Conservation (phyloP, 37 sponge, comb jelly and placozoan genomes). For the Halichondria panicea region DNA sequence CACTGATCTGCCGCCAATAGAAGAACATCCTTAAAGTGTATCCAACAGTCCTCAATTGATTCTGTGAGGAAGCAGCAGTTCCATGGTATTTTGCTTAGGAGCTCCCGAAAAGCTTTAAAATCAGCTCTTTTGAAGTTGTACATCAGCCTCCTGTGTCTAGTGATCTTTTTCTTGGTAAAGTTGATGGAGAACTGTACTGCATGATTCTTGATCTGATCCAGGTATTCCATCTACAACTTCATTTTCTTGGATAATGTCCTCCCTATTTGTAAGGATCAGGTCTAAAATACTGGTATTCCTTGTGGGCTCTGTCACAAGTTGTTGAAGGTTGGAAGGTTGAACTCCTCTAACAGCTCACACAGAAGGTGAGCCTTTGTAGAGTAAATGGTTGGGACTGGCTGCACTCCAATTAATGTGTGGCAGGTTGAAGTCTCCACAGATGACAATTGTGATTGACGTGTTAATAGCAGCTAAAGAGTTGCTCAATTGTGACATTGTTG, state of each 20-base stretch:
- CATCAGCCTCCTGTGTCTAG: not conserved
- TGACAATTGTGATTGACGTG: constrained; percentile 1
- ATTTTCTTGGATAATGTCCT: not conserved
- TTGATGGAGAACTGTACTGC: constrained; percentile 16
- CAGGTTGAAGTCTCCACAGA: constrained; percentile 26
- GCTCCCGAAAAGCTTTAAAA: constrained; percentile 5
- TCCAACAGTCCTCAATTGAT: constrained; percentile 18
- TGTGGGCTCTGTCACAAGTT: no score
- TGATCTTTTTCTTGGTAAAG: not conserved
- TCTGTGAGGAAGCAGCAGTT: not conserved
- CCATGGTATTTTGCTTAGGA: constrained; percentile 20
- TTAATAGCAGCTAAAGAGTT: not conserved
- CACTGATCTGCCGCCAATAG: no score
- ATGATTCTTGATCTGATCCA: constrained; percentile 43
- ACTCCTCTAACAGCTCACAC: no score
- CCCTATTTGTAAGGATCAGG: not conserved
- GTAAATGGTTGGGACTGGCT: no score
- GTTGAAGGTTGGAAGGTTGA: no score
- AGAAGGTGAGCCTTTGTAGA: no score
- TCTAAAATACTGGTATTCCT: no score
- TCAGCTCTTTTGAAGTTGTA: constrained; percentile 41
- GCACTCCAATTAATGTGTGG: constrained; percentile 15
- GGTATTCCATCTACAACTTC: constrained; percentile 27
- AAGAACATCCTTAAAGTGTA: constrained; percentile 17
- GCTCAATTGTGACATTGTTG: no score